Evolutionary conservation across 2,797 vertebrate genomes (phyloP), one percentile per base, ranked within the genome.

Genomic region (Malacoraja senta): DNA sequence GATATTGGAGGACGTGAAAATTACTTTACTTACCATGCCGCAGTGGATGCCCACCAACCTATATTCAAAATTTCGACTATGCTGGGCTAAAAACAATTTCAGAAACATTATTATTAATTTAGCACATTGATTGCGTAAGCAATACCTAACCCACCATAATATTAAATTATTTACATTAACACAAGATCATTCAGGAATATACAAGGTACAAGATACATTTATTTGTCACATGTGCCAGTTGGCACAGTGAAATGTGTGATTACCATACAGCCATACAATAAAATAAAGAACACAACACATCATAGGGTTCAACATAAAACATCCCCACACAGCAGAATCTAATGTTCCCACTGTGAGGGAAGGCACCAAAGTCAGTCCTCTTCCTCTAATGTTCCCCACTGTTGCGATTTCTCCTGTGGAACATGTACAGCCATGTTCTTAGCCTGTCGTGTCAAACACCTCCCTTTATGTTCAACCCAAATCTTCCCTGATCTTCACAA

Each of bases 11-110:
- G 32, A 32, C 24, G 44, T 35, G 32, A 15, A n/a, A 93, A 78
- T 24, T 32, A 72, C n/a, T 76, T 26, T 71, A 97, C 98, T 98
- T 96, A 99, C 99, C 99, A 99, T 93, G 98, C 98, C 88, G 97
- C 98, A 94, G 96, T 97, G 1, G 98, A 98, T 68, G 98, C 98
- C 99, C 98, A 99, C 98, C 98, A 99, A 94, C 98, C 98, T 93
- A 99, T 96, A 44, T 97, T 98, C 93, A 99, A 96, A 94, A 99
- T 94, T 94, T 99, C 98, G 94, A 98, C 97, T 95, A 99, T 96
- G 0, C 98, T 98, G 93, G 99, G 99, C 98, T 99, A 95, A 81
- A 92, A 76, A 76, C 44, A 26, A 92, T 53, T 74, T 58, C 72
- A 92, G 29, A 76, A 92, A 72, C 21, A 92, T 1, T 26, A 76